A percentile compares a stretch with the other conserved stretches of the same genome.
Evolutionary conservation across 1,140 invertebrate species (phyloP).

Genomic region (Diachasma alloeum): DNA sequence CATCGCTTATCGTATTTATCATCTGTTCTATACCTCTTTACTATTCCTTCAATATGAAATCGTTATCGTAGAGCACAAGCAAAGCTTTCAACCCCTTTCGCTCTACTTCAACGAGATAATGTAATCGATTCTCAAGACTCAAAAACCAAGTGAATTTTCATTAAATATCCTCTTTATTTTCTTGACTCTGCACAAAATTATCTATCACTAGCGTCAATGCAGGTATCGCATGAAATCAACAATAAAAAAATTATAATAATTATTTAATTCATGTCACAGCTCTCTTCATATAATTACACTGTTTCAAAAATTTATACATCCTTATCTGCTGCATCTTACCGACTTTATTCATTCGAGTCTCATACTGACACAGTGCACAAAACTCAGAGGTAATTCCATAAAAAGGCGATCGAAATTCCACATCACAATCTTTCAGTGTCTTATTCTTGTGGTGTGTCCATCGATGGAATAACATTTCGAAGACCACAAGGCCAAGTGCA

Average conservation of each 20-base stretch:
- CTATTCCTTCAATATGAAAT: too few species aligned
- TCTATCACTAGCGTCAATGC: too few species aligned
- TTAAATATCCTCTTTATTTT: not conserved
- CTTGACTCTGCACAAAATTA: too few species aligned
- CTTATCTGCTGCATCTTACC: constrained; percentile 61
- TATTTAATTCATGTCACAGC: constrained; percentile 47
- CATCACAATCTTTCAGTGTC: constrained; percentile 57
- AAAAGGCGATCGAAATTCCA: constrained; percentile 69
- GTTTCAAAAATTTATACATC: constrained; percentile 53
- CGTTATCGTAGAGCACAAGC: too few species aligned
- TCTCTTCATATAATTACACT: constrained; percentile 58
- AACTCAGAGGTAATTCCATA: constrained; percentile 68
- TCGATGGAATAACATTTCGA: constrained; percentile 62
- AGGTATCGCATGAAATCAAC: too few species aligned
- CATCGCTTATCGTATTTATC: not conserved
- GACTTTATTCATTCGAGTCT: constrained; percentile 60
- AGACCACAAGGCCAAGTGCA: constrained; percentile 44
- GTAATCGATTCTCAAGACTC: too few species aligned
- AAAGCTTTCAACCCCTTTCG: too few species aligned
- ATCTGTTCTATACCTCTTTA: too few species aligned
- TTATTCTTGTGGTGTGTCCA: constrained; percentile 69
- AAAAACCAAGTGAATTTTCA: too few species aligned
- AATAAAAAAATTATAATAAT: not conserved
- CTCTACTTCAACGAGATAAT: too few species aligned
- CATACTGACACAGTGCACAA: constrained; percentile 67